A percentile compares a stretch with the other conserved stretches of the same genome.
phyloP scores from a whole-genome alignment of 2,113 vertebrate species.

The Hippocampus zosterae region DNA sequence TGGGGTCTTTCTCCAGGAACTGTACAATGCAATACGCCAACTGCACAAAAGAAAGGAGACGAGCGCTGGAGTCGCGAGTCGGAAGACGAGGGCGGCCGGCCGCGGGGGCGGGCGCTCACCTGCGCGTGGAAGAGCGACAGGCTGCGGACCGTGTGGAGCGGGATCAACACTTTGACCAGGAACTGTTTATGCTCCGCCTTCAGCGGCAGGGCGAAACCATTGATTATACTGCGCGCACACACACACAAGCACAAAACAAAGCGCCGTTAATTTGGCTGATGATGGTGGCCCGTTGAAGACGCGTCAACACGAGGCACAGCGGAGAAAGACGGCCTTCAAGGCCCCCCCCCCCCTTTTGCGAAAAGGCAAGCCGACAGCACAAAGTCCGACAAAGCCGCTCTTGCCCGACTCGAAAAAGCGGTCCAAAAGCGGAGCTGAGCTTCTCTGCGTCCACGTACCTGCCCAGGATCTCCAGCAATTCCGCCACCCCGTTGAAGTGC shows the following conservation, averaged over 20 bases:
- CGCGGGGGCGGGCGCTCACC: slow-evolving; percentile 76
- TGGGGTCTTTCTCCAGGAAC: slow-evolving; percentile 99
- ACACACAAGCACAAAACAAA: not conserved
- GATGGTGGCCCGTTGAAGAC: too few relatives aligned
- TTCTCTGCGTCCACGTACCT: slow-evolving; percentile 74
- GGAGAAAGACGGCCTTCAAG: too few relatives aligned
- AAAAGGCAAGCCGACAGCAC: too few relatives aligned
- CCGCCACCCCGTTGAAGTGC: slow-evolving; percentile 98
- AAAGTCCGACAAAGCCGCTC: too few relatives aligned
- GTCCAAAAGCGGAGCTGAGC: too few relatives aligned
- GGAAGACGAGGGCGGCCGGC: slow-evolving; percentile 87
- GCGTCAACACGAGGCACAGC: too few relatives aligned
- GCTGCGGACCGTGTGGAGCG: slow-evolving; percentile 96
- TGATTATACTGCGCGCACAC: slow-evolving; percentile 87
- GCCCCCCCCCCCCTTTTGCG: too few relatives aligned
- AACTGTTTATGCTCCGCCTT: slow-evolving; percentile 99
- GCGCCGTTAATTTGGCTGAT: too few relatives aligned
- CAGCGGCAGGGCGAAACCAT: slow-evolving; percentile 98
- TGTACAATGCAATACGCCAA: slow-evolving; percentile 99
- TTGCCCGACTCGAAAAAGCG: too few relatives aligned
- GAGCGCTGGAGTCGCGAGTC: too few relatives aligned
- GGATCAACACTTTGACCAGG: slow-evolving; percentile 98
- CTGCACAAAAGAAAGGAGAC: slow-evolving; percentile 54
- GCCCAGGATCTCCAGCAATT: slow-evolving; percentile 99
- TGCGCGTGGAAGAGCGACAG: slow-evolving; percentile 98